phyloP scores from a whole-genome alignment of 2,113 vertebrate genomes.

The Isurus oxyrinchus region DNA sequence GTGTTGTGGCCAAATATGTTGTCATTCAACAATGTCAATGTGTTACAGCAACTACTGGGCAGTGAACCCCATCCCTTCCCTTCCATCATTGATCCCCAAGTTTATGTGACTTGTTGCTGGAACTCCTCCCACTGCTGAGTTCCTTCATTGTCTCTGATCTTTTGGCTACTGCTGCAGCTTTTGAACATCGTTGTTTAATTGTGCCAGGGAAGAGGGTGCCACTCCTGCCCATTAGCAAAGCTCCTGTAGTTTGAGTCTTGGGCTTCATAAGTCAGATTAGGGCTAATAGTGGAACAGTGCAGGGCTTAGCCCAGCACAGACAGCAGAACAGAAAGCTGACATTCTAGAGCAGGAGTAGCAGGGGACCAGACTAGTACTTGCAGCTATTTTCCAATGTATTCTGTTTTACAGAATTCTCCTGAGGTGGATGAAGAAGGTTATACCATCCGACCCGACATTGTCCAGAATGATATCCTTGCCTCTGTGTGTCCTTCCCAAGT shows the following conservation, averaged over 20 bases:
- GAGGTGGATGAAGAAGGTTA: conserved; percentile 94
- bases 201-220: not conserved
- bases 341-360: too few relatives aligned
- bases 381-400: not conserved
- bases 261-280: not conserved
- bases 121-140: not conserved
- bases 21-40: not conserved
- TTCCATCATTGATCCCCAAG: not conserved
- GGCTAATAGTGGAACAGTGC: not conserved
- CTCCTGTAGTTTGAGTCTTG: not conserved
- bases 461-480: conserved; percentile 78
- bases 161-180: not conserved
- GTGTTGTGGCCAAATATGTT: not conserved
- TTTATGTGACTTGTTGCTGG: not conserved
- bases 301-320: not conserved
- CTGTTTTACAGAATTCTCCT: conserved; percentile 61
- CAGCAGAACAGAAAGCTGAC: not conserved
- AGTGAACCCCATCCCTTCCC: not conserved
- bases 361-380: not conserved
- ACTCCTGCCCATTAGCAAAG: not conserved
- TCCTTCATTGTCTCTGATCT: not conserved
- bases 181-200: not conserved
- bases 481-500: not conserved
- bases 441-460: conserved; percentile 71
- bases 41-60: not conserved